Base-by-base conservation (phyloP, 2,113 vertebrate species). In the Zeus faber region DNA sequence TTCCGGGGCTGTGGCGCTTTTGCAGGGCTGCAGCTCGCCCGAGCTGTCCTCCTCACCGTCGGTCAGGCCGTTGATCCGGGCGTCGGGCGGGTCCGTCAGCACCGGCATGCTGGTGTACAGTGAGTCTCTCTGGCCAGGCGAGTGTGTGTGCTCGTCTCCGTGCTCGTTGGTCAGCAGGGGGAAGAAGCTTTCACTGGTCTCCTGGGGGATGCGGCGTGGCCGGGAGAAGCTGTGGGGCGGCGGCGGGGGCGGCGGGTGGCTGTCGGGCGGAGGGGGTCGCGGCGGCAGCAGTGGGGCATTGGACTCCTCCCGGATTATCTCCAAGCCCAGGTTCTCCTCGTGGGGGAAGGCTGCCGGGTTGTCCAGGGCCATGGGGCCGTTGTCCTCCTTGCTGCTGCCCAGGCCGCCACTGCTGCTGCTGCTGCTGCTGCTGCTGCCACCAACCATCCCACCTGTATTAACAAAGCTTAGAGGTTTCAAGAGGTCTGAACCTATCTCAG, bases 51-150 rank as follows among this genome's bases (percentile, higher is more conserved):
- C 92, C 63, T 92, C 85, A 1, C 90, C 87, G 25, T 91, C 88
- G 0, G 91, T 88, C 49, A 87, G 66, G 24, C 87, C 87, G 21
- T 89, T 89, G 72, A 86, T 77, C 74, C 84, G 85, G 56, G 66
- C 79, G 4, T 88, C 87, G 0, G 93, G 90, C 80, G 91, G 89
- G 70, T 93, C 94, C 5, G 91, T 92, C 80, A 99, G 88, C 0
- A 91, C 89, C 0, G 97, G 97, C 96, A 99, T 95, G 88, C 96
- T 98, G 84, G 96, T 95, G 72, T 96, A 99, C 62, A 98, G 91
- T 54, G 95, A 95, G 92, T 99, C 95, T 92, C 94, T 91, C 68
- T 91, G 93, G 47, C 91, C 92, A 0, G 94, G 85, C 7, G 84
- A 88, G 3, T 84, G 84, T 8, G 80, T 59, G 65, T 80, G 77